These are phyloP conservation scores for Andrena flavipes DNA, from an alignment of 2,888 invertebrate species.

Conservation along the genomic window DNA sequence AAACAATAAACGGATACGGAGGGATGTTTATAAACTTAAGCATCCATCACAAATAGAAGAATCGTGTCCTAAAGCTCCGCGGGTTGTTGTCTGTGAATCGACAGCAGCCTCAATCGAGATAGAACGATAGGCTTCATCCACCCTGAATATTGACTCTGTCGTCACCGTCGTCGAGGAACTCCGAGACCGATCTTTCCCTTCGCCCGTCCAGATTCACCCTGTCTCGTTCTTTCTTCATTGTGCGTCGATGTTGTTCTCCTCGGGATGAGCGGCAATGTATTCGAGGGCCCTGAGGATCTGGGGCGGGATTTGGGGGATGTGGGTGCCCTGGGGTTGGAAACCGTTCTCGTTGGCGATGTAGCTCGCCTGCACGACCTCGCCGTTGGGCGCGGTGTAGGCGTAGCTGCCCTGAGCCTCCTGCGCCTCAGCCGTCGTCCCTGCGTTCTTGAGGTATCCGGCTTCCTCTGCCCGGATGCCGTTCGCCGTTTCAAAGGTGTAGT, in stretches of 20 bases:
- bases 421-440: slow-evolving; percentile 86
- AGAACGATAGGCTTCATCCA: not conserved
- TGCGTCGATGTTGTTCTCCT: slow-evolving; percentile 69
- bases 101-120: not conserved
- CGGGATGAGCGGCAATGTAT: slow-evolving; percentile 80
- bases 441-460: slow-evolving; percentile 86
- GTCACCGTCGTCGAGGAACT: not conserved
- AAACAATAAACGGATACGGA: not conserved
- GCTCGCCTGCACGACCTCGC: slow-evolving; percentile 86
- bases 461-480: slow-evolving; percentile 85
- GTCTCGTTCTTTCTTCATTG: slow-evolving; percentile 29
- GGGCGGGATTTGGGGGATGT: slow-evolving; percentile 83
- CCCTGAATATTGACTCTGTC: not conserved
- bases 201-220: not conserved
- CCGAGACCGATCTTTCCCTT: slow-evolving; percentile 15
- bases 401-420: slow-evolving; percentile 85
- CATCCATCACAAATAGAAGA: not conserved
- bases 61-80: not conserved
- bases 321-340: slow-evolving; percentile 87
- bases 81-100: too few relatives aligned
- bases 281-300: slow-evolving; percentile 83
- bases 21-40: not conserved
- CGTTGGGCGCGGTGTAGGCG: slow-evolving; percentile 87
- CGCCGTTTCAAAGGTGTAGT: slow-evolving; percentile 84
- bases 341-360: slow-evolving; percentile 90